Percentiles rank a stretch among this genome's conserved stretches.
These are phyloP conservation scores for Andrena fulva DNA, from an alignment of 2,888 invertebrate species.

Conservation along the genomic window DNA sequence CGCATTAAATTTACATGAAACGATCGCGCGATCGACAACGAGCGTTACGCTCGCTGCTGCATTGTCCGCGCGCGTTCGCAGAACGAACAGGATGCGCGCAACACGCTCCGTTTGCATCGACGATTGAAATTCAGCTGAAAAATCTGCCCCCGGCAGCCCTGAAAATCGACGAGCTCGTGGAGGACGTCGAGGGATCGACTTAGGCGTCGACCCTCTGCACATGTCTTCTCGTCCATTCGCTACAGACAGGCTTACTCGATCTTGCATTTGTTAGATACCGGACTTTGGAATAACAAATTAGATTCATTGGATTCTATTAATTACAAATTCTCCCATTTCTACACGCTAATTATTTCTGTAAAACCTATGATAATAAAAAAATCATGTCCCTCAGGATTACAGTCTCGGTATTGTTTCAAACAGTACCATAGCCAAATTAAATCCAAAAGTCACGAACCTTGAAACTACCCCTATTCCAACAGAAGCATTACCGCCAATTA, in stretches of 20 bases:
- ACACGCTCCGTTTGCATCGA: constrained; percentile 44
- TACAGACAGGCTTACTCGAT: no score
- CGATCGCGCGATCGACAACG: constrained; percentile 54
- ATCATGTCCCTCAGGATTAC: no score
- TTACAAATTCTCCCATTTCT: no score
- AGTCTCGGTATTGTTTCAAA: no score
- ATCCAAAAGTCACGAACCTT: no score
- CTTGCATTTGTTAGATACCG: no score
- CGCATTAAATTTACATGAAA: constrained; percentile 56
- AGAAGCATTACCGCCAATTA: neutral
- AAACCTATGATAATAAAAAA: no score
- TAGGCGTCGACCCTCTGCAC: neutral
- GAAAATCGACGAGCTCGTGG: neutral
- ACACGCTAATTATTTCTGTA: no score
- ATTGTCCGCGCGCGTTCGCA: constrained; percentile 54
- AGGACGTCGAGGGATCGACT: neutral
- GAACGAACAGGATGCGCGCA: constrained; percentile 49
- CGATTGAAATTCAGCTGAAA: constrained; percentile 23
- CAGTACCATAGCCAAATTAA: no score
- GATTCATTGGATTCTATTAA: no score
- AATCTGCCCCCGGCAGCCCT: constrained; percentile 5
- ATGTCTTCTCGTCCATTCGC: no score
- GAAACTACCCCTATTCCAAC: neutral
- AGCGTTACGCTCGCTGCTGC: constrained; percentile 48
- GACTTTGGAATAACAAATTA: no score